Percentiles rank a stretch among this genome's conserved stretches.
Conservation (phyloP, 2,113 vertebrate genomes). For the Motacilla tschutschensis region DNA sequence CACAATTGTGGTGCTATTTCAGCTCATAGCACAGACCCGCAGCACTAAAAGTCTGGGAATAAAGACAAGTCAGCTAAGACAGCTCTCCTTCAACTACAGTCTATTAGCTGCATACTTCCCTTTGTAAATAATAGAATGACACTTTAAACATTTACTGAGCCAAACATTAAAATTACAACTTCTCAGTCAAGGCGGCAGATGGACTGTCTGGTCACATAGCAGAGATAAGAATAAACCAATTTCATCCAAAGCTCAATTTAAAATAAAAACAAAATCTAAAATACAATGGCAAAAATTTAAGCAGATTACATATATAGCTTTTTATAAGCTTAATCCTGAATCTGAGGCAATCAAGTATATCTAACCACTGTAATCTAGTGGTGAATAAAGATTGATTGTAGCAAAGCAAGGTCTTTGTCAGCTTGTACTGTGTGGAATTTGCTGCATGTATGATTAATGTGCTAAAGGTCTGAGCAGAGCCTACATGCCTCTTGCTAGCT, state of each 20-base stretch:
- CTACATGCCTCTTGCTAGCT: conserved; percentile 19
- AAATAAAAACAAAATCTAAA: conserved; percentile 9
- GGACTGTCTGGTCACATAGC: background rate
- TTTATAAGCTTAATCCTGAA: conserved; percentile 55
- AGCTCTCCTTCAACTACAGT: background rate
- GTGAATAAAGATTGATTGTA: conserved; percentile 74
- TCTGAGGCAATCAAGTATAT: conserved; percentile 63
- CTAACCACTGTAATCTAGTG: conserved; percentile 66
- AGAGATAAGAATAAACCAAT: conserved; percentile 15
- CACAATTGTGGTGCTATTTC: background rate
- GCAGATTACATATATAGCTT: conserved; percentile 14
- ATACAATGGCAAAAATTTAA: conserved; percentile 20
- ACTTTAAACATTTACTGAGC: background rate
- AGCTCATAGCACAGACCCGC: background rate
- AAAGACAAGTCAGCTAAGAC: background rate
- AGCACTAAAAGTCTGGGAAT: background rate
- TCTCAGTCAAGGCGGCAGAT: background rate
- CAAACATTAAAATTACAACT: conserved; percentile 16
- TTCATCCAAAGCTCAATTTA: background rate
- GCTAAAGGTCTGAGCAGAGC: background rate
- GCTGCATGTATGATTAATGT: conserved; percentile 57
- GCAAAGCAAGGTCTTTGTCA: conserved; percentile 72
- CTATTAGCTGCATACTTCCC: background rate
- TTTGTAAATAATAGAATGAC: background rate
- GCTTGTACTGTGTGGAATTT: conserved; percentile 53